phyloP scores from a whole-genome alignment of 2,888 invertebrate genomes.

The Pteria penguin region DNA sequence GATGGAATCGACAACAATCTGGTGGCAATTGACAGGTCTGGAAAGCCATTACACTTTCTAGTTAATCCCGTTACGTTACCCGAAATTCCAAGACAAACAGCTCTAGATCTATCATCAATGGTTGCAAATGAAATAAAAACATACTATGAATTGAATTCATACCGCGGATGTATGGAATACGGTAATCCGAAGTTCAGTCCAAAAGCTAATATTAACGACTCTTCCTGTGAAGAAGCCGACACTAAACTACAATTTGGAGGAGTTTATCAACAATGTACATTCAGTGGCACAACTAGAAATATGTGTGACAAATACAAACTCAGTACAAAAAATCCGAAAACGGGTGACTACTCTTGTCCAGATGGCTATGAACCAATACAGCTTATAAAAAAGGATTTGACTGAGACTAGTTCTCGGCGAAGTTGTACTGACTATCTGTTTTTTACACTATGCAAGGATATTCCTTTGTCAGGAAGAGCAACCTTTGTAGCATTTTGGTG shows the following conservation, averaged over 20 bases:
- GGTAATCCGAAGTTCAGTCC: constrained; percentile 59
- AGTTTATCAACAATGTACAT: constrained; percentile 50
- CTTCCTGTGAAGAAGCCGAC: constrained; percentile 45
- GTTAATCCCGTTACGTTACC: constrained; percentile 45
- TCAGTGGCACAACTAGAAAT: constrained; percentile 12
- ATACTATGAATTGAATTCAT: constrained; percentile 61
- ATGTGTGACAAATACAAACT: constrained; percentile 19
- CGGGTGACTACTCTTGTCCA: constrained; percentile 57
- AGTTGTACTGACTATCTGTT: constrained; percentile 42
- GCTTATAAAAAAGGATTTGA: constrained; percentile 42
- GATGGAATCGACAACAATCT: constrained; percentile 46
- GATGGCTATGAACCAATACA: constrained; percentile 48
- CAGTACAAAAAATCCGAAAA: constrained; percentile 56
- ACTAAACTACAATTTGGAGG: constrained; percentile 54
- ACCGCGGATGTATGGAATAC: constrained; percentile 57
- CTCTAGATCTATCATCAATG: constrained; percentile 24
- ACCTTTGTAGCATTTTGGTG: constrained; percentile 62
- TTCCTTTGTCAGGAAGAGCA: constrained; percentile 7
- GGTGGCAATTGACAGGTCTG: constrained; percentile 50
- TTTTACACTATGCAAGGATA: constrained; percentile 43
- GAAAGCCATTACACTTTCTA: constrained; percentile 48
- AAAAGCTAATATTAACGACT: constrained; percentile 62
- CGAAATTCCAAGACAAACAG: constrained; percentile 39
- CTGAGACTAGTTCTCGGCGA: constrained; percentile 15
- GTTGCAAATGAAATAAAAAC: constrained; percentile 51